Base-by-base conservation (phyloP, 2,113 vertebrate genomes). In the Hemichromis elongatus region DNA sequence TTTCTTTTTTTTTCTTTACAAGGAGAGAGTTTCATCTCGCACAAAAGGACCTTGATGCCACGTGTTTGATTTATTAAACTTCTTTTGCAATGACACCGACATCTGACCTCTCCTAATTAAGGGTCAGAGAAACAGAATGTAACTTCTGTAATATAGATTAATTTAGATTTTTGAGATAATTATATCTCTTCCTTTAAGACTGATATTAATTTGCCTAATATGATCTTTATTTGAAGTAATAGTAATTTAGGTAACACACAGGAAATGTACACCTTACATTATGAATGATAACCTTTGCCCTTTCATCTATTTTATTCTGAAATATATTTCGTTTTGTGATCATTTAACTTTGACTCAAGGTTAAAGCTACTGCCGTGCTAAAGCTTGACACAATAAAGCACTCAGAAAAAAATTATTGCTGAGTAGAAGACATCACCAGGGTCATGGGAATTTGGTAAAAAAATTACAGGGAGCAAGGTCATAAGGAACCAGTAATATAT, bases 11-110 rank as follows among this genome's bases (percentile, higher is more conserved):
- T 84, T 83, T 26, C 19, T 63, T 47, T 47, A 10, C 33, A 16
- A 80, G 37, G 18, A 87, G n/a, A 50, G 16, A 73, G 53, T 84
- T 87, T 80, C 19, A 59, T 80, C 50, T 86, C 50, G 53, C 33
- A 75, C 40, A 59, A 47, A 61, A 57, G 81, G 55, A 75, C 70
- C 26, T 47, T 10, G 50, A 30, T 19, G 40, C 53, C 52, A 77
- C 63, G 42, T 54, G 35, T 45, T 81, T 83, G 45, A 88, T 86
- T 86, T 53, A 86, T 79, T 82, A 33, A 16, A 82, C 45, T 47
- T 50, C 79, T 19, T 61, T 53, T 77, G 52, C 11, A 70, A 66
- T 8, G 80, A 52, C 89, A 57, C 21, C 8, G 6, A 52, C 33
- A 37, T 56, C 26, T 77, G 66, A 40, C 61, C 13, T 66, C 21